Evolutionary conservation across 2,797 vertebrate species (phyloP), one percentile per base, ranked within the genome.

Genomic region (Phrynocephalus guinanensis): DNA sequence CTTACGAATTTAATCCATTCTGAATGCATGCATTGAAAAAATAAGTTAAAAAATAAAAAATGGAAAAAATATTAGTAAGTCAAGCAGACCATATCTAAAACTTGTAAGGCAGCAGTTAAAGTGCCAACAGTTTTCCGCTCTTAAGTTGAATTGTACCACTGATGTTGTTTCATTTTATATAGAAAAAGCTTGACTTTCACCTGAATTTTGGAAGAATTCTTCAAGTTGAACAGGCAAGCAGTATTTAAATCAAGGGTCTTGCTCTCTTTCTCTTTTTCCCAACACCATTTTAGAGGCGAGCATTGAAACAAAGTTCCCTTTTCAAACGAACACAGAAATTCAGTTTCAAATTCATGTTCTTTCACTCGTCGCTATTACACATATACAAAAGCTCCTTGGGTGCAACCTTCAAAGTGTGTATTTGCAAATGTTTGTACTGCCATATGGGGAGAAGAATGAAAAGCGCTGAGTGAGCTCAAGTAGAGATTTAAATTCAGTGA

Each of bases 351-450:
- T 77, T 28, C 71, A 76, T 10, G 16, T 87, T 84, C 78, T 82
- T 90, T 90, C 72, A 68, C 38, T 86, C 75, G 77, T 86, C 75
- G 71, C 50, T 11, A 15, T 63, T n/a, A 66, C 72, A 50, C 22
- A 52, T 75, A n/a, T 77, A 75, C 77, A 85, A 48, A 63, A 68
- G 70, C 72, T 76, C 63, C 26, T 66, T 85, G 68, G 28, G 28
- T 26, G 13, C 82, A 84, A 90, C 79, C 50, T 48, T 77, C 52
- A 60, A 82, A 81, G 72, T 76, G n/a, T 85, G 33, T 90, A 91
- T 90, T 95, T 93, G 81, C 91, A 83, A 90, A 94, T 93, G 92
- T 94, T 95, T 95, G 91, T 76, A 88, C 52, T 86, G 89, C 86
- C 82, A 88, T 92, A 92, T 91, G 91, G 87, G 90, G 86, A 91